Percentiles rank a stretch among this genome's conserved stretches.
These are phyloP conservation scores for Podilymbus podiceps DNA, from an alignment of 2,113 vertebrate genomes.

Conservation along the genomic window DNA sequence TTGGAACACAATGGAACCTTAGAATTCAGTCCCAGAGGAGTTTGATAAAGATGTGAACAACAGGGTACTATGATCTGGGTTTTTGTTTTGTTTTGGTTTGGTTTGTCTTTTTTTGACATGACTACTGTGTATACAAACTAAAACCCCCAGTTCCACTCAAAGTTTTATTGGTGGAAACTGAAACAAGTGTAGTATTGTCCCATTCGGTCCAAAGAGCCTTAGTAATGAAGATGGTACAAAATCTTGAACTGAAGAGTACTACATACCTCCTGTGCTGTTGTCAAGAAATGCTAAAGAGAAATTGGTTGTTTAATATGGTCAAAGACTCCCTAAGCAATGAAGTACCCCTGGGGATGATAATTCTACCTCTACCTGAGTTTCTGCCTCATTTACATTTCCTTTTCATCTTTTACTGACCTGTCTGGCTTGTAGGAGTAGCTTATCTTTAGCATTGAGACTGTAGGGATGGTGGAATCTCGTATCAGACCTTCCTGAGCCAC, in stretches of 20 bases:
- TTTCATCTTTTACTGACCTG: not conserved
- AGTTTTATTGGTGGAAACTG: not conserved
- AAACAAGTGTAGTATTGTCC: not conserved
- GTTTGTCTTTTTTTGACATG: not conserved
- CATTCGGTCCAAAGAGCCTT: not conserved
- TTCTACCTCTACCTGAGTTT: not conserved
- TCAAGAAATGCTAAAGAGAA: not conserved
- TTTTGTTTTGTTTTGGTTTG: not conserved
- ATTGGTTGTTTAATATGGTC: not conserved
- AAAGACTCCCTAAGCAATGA: not conserved
- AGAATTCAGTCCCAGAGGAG: not conserved
- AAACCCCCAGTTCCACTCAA: not conserved
- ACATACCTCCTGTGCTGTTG: not conserved
- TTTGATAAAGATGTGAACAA: not conserved
- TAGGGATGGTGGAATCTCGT: not conserved
- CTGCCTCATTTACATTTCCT: not conserved
- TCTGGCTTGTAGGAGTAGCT: not conserved
- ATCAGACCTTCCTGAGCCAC: not conserved
- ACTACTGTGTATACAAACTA: not conserved
- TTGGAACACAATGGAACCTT: not conserved
- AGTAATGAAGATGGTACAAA: not conserved
- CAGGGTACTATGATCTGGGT: not conserved
- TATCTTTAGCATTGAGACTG: not conserved
- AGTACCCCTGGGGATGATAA: not conserved
- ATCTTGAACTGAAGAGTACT: not conserved